A percentile compares a stretch with the other conserved stretches of the same genome.
These are phyloP conservation scores for Pseudocheirus occidentalis DNA, from an alignment of 2,797 vertebrate genomes.

Conservation along the genomic window DNA sequence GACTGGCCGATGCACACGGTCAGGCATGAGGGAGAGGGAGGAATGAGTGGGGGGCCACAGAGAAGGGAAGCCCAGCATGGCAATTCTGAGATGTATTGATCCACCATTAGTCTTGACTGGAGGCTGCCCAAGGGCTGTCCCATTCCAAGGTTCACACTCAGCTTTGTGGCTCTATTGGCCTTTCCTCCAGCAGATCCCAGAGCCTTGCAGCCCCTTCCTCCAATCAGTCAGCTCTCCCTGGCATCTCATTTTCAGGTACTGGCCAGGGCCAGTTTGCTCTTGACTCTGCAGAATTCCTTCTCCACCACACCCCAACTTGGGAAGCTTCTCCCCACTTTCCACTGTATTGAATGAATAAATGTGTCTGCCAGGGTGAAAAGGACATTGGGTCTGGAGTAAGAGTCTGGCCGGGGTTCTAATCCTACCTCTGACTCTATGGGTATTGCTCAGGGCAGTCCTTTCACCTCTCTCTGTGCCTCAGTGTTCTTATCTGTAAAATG, in stretches of 20 bases:
- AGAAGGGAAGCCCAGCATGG: neutral
- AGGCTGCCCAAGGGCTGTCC: no score
- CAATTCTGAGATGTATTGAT: no score
- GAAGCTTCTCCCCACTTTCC: neutral
- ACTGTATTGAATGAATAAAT: neutral
- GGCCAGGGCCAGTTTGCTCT: neutral
- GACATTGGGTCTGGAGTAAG: neutral
- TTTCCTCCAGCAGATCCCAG: no score
- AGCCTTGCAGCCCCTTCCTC: no score
- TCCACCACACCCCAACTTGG: no score
- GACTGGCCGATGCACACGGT: no score
- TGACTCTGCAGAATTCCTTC: neutral
- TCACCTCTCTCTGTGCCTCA: neutral
- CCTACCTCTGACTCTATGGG: neutral
- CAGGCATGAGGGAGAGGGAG: neutral
- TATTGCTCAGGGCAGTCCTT: neutral
- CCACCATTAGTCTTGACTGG: accelerated
- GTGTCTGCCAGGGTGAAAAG: neutral
- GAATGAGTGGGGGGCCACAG: no score
- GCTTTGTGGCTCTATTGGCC: no score
- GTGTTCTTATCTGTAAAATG: neutral
- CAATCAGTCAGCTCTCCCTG: neutral
- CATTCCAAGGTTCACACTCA: no score
- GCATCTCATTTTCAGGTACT: neutral
- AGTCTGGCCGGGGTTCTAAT: neutral